Evolutionary conservation across 2,797 vertebrate species (phyloP), one percentile per base, ranked within the genome.

Genomic region (Podarcis siculus): DNA sequence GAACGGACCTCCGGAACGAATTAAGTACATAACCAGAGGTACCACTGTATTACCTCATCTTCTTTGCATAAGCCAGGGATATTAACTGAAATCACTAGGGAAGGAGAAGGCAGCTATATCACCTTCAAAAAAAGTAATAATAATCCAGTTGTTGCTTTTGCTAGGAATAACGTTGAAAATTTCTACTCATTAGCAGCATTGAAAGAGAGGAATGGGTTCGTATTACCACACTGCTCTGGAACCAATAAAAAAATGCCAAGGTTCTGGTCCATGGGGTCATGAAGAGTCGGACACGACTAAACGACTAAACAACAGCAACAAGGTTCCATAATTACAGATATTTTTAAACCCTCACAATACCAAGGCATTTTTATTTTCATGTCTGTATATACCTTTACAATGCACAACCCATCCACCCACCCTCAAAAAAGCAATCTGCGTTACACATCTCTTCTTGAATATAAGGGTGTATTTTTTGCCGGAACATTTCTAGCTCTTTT

Each of bases 361-460:
- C 8, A 86, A 91, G 35, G 4, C 85, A 76, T 89, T 61, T 90
- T 86, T 85, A 90, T 92, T 89, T 91, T 90, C 55, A 92, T 93
- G 27, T 69, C 82, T 91, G 5, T 32, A 30, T 27, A 89, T 15
- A 8, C 2, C 90, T 92, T 92, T 89, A 82, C 78, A 91, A 69
- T 73, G 69, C 67, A 86, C 10, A 90, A 21, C 0, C 85, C 27
- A 84, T 87, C 75, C 64, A 8, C 42, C 2, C 13, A 84, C 58
- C 58, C 58, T 61, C 15, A 58, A 58, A 58, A 17, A 58, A 19
- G 90, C 89, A 79, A 10, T 80, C 82, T 19, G 32, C 0, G 0
- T 88, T 30, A 77, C 10, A 15, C 1, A 45, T 5, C 25, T 0
- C 0, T 0, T 79, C 49, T 83, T 84, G 2, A 64, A 64, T 8